phyloP scores from a whole-genome alignment of 2,888 invertebrate species.

The Dyspetes luteomarginatus region DNA sequence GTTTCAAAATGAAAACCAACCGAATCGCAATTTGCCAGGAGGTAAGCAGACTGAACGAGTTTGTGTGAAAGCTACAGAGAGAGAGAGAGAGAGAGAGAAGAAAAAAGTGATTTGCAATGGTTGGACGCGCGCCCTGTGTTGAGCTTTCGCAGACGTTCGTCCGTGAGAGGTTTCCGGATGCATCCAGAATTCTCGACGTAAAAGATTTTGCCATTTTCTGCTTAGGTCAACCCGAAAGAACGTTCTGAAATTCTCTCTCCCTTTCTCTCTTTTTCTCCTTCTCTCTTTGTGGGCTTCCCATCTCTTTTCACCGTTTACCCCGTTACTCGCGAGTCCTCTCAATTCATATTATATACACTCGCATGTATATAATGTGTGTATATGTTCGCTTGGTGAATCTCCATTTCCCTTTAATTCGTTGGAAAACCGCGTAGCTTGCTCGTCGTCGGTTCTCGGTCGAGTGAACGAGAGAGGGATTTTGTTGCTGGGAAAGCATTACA shows the following conservation, averaged over 20 bases:
- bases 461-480: conserved; percentile 22
- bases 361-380: conserved; percentile 10
- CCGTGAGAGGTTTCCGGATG: conserved; percentile 30
- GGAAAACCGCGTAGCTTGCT: conserved; percentile 62
- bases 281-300: conserved; percentile 28
- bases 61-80: conserved; percentile 4
- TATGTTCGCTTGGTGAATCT: conserved; percentile 59
- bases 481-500: conserved; percentile 33
- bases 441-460: conserved; percentile 37
- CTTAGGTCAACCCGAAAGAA: conserved; percentile 75
- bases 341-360: conserved; percentile 12
- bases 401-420: conserved; percentile 70
- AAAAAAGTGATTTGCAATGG: conserved; percentile 45
- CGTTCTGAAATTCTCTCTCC: conserved; percentile 58
- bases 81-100: conserved; percentile 11
- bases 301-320: conserved; percentile 45
- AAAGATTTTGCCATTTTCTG: conserved; percentile 75
- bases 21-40: conserved; percentile 72
- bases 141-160: conserved; percentile 60
- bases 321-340: conserved; percentile 30
- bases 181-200: conserved; percentile 64
- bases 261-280: conserved; percentile 17
- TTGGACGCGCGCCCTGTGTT: conserved; percentile 15
- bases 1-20: conserved; percentile 62
- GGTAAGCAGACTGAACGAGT: conserved; percentile 62